Base-by-base conservation (phyloP, 2,797 vertebrate species). In the Enoplosus armatus region DNA sequence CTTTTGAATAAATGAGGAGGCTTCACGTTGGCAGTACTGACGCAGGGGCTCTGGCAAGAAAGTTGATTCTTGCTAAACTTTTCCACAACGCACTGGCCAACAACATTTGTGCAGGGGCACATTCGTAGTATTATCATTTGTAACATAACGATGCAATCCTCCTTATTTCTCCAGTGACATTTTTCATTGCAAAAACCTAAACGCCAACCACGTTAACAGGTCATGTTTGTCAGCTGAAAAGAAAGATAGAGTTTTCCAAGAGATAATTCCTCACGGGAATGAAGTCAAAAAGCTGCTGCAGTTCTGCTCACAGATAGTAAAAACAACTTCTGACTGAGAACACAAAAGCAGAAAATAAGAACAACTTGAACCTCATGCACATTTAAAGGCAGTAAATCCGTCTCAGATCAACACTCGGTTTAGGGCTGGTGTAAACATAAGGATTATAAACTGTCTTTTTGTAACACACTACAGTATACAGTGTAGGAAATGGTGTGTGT, bases 371-470 rank as follows among this genome's bases (percentile, higher is more conserved):
- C 29, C 5, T 35, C 66, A 39, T 55, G 60, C 58, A 54, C 45
- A 50, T 31, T 63, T 41, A 68, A 60, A 37, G 18, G 14, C 20
- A 6, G 8, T 29, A 24, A 75, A 61, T 11, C 9, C 5, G 11
- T 16, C 10, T 33, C 15, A 2, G 31, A 35, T 58, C 45, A 43
- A 7, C 12, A 9, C n/a, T 20, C 9, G 8, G 24, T 27, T 58
- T 3, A 2, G 29, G 10, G 63, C 65, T 3, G 16, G 61, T 71
- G 35, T 61, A 54, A 53, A 8, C 69, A n/a, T 27, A 20, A 5
- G 76, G 72, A 31, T 59, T 41, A 67, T 16, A 53, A 56, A 58
- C 2, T 20, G 47, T n/a, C 54, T 65, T 43, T 76, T 59, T 58
- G 59, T 39, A 15, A n/a, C 50, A 31, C 41, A n/a, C 66, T 37